Evolutionary conservation across 2,113 vertebrate genomes (phyloP).

Genomic region (Pseudolaguvia tuberculata): DNA sequence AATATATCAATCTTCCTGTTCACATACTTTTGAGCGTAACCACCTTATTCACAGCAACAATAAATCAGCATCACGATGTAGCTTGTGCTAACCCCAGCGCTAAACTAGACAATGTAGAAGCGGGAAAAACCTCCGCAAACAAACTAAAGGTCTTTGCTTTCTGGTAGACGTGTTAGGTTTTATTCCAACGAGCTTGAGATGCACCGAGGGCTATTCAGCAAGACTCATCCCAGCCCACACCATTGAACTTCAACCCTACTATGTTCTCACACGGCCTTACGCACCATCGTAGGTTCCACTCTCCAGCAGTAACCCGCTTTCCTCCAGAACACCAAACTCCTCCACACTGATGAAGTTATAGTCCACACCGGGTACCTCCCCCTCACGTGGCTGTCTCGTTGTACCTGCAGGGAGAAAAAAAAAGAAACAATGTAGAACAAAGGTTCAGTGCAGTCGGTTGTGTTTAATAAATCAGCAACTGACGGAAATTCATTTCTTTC

Average conservation of each 20-base stretch:
- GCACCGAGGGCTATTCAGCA: neutral
- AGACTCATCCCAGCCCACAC: slow-evolving; percentile 25
- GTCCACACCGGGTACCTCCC: slow-evolving; percentile 95
- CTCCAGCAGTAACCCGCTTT: slow-evolving; percentile 91
- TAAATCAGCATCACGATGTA: neutral
- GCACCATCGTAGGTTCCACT: slow-evolving; percentile 96
- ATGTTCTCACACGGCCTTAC: slow-evolving; percentile 28
- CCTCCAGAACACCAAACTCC: slow-evolving; percentile 91
- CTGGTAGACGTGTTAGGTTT: neutral
- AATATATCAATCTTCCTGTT: neutral
- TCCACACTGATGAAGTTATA: slow-evolving; percentile 98
- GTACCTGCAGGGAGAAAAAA: slow-evolving; percentile 77
- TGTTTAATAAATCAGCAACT: no score
- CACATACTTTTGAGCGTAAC: neutral
- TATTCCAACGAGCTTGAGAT: neutral
- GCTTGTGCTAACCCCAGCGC: neutral
- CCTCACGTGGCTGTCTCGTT: slow-evolving; percentile 94
- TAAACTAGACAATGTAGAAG: neutral
- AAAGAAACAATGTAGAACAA: neutral
- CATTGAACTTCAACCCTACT: slow-evolving; percentile 1
- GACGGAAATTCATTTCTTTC: no score
- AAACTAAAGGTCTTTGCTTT: neutral
- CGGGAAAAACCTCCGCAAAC: neutral
- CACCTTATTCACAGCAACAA: neutral
- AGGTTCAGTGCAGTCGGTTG: no score